These are phyloP conservation scores for Polypterus senegalus DNA, from an alignment of 2,113 vertebrate species.

Conservation along the genomic window DNA sequence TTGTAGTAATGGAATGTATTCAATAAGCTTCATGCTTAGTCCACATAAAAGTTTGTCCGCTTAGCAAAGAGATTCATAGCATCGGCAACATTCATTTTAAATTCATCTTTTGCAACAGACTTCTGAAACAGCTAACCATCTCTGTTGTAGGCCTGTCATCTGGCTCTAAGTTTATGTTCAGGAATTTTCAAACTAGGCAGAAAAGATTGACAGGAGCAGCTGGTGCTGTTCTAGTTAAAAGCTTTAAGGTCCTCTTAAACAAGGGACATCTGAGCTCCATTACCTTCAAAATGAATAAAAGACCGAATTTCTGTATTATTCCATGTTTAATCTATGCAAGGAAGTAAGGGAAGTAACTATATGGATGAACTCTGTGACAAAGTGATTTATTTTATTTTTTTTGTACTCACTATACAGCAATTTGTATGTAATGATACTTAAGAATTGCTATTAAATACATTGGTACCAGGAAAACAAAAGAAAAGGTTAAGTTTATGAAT, in stretches of 20 bases:
- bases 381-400: too few species aligned
- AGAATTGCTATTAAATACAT: too few species aligned
- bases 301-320: too few species aligned
- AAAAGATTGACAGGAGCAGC: slow-evolving; percentile 71
- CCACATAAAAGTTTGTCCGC: slow-evolving; percentile 32
- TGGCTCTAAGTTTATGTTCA: slow-evolving; percentile 58
- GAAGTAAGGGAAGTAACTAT: too few species aligned
- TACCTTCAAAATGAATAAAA: too few species aligned
- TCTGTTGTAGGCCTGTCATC: slow-evolving; percentile 36
- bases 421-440: too few species aligned
- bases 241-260: slow-evolving; percentile 53
- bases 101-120: slow-evolving; percentile 25
- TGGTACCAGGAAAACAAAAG: too few species aligned
- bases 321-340: too few species aligned
- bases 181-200: slow-evolving; percentile 57
- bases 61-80: slow-evolving; percentile 30
- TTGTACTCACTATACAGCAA: too few species aligned
- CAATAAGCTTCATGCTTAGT: slow-evolving; percentile 64
- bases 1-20: slow-evolving; percentile 50
- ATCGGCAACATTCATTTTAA: slow-evolving; percentile 45
- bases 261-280: slow-evolving; percentile 39
- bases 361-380: too few species aligned
- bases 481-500: too few species aligned
- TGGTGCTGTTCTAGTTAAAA: slow-evolving; percentile 59
- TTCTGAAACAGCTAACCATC: slow-evolving; percentile 34